A percentile compares a stretch with the other conserved stretches of the same genome.
phyloP scores from a whole-genome alignment of 2,888 invertebrate species.

The Therioaphis trifolii region DNA sequence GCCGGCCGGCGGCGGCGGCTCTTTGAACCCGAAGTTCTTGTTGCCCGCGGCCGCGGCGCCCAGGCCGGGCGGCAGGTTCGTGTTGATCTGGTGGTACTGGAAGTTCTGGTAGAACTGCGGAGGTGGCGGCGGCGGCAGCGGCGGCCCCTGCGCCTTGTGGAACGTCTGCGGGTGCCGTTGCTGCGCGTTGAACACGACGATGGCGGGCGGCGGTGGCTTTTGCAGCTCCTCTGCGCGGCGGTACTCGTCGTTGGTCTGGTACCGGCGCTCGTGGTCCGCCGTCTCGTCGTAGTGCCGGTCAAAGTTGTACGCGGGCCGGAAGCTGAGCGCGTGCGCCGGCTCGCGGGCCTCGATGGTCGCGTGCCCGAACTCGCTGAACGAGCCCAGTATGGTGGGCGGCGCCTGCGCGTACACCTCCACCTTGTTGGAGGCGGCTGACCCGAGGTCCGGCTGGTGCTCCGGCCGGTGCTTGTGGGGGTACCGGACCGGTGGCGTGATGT shows the following conservation, averaged over 20 bases:
- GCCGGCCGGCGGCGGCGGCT: neutral
- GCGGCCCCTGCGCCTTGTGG: slow-evolving; percentile 65
- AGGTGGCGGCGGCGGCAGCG: slow-evolving; percentile 68
- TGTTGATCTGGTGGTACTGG: slow-evolving; percentile 39
- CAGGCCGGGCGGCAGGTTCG: neutral
- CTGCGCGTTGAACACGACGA: slow-evolving; percentile 52
- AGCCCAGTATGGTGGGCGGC: slow-evolving; percentile 69
- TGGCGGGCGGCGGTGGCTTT: slow-evolving; percentile 32
- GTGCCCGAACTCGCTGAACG: slow-evolving; percentile 74
- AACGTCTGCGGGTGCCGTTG: slow-evolving; percentile 38
- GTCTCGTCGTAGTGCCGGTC: slow-evolving; percentile 53
- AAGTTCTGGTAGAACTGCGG: slow-evolving; percentile 37
- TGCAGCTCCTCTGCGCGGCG: slow-evolving; percentile 30
- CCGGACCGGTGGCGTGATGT: slow-evolving; percentile 46
- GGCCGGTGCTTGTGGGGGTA: neutral
- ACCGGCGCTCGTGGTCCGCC: slow-evolving; percentile 17
- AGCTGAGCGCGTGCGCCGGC: slow-evolving; percentile 70
- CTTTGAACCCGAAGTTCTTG: slow-evolving; percentile 36
- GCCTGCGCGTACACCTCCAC: slow-evolving; percentile 66
- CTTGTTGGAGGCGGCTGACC: slow-evolving; percentile 59
- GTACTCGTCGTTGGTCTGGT: slow-evolving; percentile 40
- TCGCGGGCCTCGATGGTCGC: slow-evolving; percentile 72
- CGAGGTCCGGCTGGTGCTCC: too few species aligned
- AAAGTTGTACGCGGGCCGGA: slow-evolving; percentile 61
- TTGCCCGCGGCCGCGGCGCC: neutral